Evolutionary conservation across 2,113 vertebrate species (phyloP), one percentile per base, ranked within the genome.

Genomic region (Nothocercus julius): DNA sequence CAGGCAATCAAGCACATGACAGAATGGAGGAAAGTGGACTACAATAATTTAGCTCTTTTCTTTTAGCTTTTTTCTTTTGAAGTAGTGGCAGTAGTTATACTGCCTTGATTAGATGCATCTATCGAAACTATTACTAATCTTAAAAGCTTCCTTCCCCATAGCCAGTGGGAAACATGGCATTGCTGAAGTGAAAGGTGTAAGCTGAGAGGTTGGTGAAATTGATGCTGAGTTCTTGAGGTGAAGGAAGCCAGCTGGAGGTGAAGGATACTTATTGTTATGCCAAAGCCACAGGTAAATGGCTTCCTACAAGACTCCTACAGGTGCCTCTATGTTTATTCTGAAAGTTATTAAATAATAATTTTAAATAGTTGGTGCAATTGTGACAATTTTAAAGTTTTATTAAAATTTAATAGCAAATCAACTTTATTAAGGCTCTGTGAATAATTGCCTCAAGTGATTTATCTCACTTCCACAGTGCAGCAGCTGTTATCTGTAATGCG

Each of bases 401-500:
- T 86, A 84, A 63, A 44, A 77, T 82, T 86, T 93, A 84, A 74
- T 94, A 91, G 68, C 47, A 85, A 93, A 82, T 89, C 53, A 86
- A 51, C 80, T 76, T 95, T 91, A 88, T 96, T 95, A 92, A 73
- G 82, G 42, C 34, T 76, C 53, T 81, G 45, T 81, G 92, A 97
- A 58, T 96, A 95, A 79, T 85, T 67, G 74, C 70, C 64, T 81
- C n/a, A 78, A 66, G 75, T 92, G 68, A 92, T 96, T 96, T 91
- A 94, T 96, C 70, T 94, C 67, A 45, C 15, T 93, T 89, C 74
- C 93, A 42, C 85, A 63, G 82, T 69, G 47, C n/a, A 87, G 56
- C 44, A 83, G 61, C 82, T 40, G n/a, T 21, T 76, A 81, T 66
- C 70, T 95, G 63, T 76, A 93, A 34, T 40, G 77, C 82, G 51